phyloP scores from a whole-genome alignment of 2,888 invertebrate species.

The Silvanus unidentatus region DNA sequence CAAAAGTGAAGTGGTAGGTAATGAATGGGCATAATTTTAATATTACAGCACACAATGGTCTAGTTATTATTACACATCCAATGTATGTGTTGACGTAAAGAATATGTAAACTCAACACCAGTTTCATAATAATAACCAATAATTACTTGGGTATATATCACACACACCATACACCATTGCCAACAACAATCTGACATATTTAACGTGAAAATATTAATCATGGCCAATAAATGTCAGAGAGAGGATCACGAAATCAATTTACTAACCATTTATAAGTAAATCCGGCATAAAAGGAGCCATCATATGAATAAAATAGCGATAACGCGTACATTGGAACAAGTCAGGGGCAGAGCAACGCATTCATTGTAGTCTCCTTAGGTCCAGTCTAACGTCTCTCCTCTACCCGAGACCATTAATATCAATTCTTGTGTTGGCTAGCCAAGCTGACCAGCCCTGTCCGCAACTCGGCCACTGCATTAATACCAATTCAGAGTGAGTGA shows the following conservation, averaged over 20 bases:
- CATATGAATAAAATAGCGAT: conserved; percentile 47
- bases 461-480: conserved; percentile 45
- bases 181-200: conserved; percentile 21
- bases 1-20: too few relatives aligned
- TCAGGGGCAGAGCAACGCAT: conserved; percentile 26
- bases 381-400: conserved; percentile 30
- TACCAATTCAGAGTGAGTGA: conserved; percentile 48
- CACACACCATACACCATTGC: too few relatives aligned
- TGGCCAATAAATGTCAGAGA: conserved; percentile 34
- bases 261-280: conserved; percentile 44
- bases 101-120: conserved; percentile 17
- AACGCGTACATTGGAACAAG: conserved; percentile 33
- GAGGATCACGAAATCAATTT: conserved; percentile 39
- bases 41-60: too few relatives aligned
- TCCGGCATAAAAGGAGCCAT: conserved; percentile 38
- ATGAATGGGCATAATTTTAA: too few relatives aligned
- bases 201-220: conserved; percentile 40
- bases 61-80: too few relatives aligned
- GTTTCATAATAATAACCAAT: conserved; percentile 27
- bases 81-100: conserved; percentile 16
- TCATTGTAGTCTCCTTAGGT: conserved; percentile 41
- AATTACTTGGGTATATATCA: conserved; percentile 27
- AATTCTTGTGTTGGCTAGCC: conserved; percentile 42
- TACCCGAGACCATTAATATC: conserved; percentile 46
- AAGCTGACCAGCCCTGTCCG: conserved; percentile 40